Conservation (phyloP, 2,113 vertebrate genomes). For the Rhizomys pruinosus region DNA sequence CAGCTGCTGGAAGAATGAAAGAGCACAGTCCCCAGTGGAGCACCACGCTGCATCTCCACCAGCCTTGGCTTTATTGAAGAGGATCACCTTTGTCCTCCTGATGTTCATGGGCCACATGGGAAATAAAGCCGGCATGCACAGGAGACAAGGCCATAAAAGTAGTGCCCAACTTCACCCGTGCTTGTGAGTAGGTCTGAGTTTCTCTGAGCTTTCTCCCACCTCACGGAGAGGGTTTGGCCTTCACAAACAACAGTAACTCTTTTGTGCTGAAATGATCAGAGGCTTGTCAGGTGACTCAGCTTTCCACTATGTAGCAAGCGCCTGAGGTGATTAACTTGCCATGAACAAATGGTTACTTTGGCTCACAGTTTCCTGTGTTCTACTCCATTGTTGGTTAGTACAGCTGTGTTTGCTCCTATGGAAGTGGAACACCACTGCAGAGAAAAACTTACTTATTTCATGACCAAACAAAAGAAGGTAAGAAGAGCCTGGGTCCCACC, state of each 20-base stretch:
- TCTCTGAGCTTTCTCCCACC: neutral
- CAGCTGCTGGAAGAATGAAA: neutral
- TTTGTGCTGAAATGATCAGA: neutral
- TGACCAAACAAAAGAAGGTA: neutral
- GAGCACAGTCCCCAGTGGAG: neutral
- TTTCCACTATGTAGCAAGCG: neutral
- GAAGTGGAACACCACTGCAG: neutral
- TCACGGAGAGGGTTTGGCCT: neutral
- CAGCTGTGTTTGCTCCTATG: neutral
- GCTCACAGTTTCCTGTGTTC: neutral
- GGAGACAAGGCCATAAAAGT: rapidly evolving
- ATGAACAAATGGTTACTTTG: neutral
- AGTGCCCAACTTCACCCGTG: neutral
- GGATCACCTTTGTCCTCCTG: neutral
- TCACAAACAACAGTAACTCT: neutral
- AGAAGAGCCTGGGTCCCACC: neutral
- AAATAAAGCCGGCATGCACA: neutral
- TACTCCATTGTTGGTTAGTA: neutral
- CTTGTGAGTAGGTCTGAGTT: neutral
- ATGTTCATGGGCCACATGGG: neutral
- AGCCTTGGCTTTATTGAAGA: neutral
- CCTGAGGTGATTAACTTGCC: neutral
- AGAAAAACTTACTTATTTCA: neutral
- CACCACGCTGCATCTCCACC: neutral
- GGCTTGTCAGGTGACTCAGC: neutral